phyloP scores from a whole-genome alignment of 2,888 invertebrate species.

The Petrophora chlorosata region DNA sequence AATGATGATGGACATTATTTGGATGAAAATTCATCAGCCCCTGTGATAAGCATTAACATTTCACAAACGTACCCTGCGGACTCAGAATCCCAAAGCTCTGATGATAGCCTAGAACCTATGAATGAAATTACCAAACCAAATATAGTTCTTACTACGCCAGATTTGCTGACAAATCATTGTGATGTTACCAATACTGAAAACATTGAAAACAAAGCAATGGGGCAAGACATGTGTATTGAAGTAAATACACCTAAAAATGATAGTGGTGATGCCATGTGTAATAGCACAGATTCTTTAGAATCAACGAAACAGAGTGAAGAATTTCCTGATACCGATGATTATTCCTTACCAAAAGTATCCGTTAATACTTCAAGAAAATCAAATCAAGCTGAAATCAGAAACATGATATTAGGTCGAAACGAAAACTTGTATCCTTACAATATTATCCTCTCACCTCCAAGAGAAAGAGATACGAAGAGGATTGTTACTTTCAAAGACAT shows the following conservation, averaged over 20 bases:
- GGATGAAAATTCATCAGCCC: slow-evolving; percentile 62
- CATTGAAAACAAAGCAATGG: slow-evolving; percentile 33
- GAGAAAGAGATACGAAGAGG: slow-evolving; percentile 59
- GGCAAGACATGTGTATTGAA: slow-evolving; percentile 30
- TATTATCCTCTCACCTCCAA: slow-evolving; percentile 67
- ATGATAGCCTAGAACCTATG: slow-evolving; percentile 60
- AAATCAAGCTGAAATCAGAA: slow-evolving; percentile 57
- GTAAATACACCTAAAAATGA: slow-evolving; percentile 25
- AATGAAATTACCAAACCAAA: slow-evolving; percentile 45
- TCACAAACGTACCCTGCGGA: slow-evolving; percentile 78
- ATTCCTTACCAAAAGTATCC: slow-evolving; percentile 59
- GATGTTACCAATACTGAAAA: slow-evolving; percentile 29
- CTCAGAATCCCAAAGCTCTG: slow-evolving; percentile 74
- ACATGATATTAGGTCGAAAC: slow-evolving; percentile 72
- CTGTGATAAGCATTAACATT: slow-evolving; percentile 85
- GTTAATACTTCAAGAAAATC: slow-evolving; percentile 42
- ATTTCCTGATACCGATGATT: slow-evolving; percentile 65
- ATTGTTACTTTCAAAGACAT: slow-evolving; percentile 64
- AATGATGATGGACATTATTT: slow-evolving; percentile 33
- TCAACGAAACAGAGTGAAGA: slow-evolving; percentile 44
- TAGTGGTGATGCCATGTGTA: slow-evolving; percentile 4
- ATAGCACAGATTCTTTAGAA: slow-evolving; percentile 22
- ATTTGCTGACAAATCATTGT: slow-evolving; percentile 82
- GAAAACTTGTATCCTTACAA: slow-evolving; percentile 72
- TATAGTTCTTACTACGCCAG: slow-evolving; percentile 68